These are phyloP conservation scores for Drosophila meridionalis DNA, from an alignment of 2,888 invertebrate species.

Conservation along the genomic window DNA sequence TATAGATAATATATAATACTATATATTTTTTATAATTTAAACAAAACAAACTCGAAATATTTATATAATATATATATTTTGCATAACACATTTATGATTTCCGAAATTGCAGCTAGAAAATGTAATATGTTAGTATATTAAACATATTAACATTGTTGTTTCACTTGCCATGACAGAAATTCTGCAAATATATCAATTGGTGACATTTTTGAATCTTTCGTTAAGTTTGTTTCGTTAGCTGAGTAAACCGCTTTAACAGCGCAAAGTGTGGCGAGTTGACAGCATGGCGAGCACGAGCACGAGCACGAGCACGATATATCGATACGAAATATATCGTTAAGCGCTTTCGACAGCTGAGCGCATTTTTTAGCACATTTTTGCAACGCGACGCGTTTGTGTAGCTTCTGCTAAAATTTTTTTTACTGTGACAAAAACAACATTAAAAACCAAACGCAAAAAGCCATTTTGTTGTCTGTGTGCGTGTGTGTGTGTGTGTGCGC, in stretches of 20 bases:
- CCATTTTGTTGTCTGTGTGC: slow-evolving; percentile 45
- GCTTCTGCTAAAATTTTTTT: slow-evolving; percentile 72
- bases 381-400: slow-evolving; percentile 65
- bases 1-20: too few relatives aligned
- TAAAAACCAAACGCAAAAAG: slow-evolving; percentile 25
- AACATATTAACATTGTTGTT: too few relatives aligned
- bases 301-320: slow-evolving; percentile 21
- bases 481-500: slow-evolving; percentile 14
- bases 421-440: slow-evolving; percentile 71
- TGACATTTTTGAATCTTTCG: slow-evolving; percentile 7
- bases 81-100: not conserved
- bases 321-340: slow-evolving; percentile 26
- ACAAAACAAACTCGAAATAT: not conserved
- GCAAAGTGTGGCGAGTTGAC: not conserved
- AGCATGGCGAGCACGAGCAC: not conserved
- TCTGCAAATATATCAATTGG: not conserved
- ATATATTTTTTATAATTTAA: too few relatives aligned
- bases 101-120: too few relatives aligned
- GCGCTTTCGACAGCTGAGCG: slow-evolving; percentile 59
- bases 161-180: too few relatives aligned
- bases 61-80: not conserved
- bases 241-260: slow-evolving; percentile 5
- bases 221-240: slow-evolving; percentile 17
- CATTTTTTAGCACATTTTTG: slow-evolving; percentile 71
- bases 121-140: not conserved